Evolutionary conservation across 2,797 vertebrate genomes (phyloP).

Genomic region (Siniperca scherzeri): DNA sequence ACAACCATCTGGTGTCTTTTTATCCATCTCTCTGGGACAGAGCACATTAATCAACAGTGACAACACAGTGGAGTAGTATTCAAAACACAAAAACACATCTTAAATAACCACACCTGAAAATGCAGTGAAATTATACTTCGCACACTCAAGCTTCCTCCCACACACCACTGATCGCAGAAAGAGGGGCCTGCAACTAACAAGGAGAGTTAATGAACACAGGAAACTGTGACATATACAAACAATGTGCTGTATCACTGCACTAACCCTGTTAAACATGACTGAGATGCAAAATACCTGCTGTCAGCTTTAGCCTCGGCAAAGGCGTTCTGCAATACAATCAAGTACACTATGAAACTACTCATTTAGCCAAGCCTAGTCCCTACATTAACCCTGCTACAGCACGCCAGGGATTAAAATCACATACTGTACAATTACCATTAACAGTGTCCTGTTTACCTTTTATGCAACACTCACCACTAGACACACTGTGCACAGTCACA

Average conservation of each 20-base stretch:
- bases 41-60: conserved; percentile 13
- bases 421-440: conserved; percentile 58
- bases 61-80: conserved; percentile 4
- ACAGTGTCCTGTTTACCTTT: conserved; percentile 63
- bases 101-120: neutral
- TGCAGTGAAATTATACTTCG: neutral
- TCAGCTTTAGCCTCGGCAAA: conserved; percentile 45
- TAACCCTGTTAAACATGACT: conserved; percentile 23
- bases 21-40: conserved; percentile 10
- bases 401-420: conserved; percentile 42
- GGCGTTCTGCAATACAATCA: conserved; percentile 38
- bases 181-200: neutral
- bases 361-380: conserved; percentile 33
- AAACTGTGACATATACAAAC: conserved; percentile 23
- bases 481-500: conserved; percentile 6
- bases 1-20: conserved; percentile 5
- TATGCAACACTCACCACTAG: conserved; percentile 30
- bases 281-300: conserved; percentile 47
- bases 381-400: conserved; percentile 60
- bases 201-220: conserved; percentile 25
- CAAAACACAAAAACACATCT: neutral
- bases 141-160: conserved; percentile 1
- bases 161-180: neutral
- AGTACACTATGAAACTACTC: conserved; percentile 43
- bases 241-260: conserved; percentile 16